A percentile compares a stretch with the other conserved stretches of the same genome.
Evolutionary conservation across 2,888 invertebrate species (phyloP).

Genomic region (Gastracanthus pulcherrimus): DNA sequence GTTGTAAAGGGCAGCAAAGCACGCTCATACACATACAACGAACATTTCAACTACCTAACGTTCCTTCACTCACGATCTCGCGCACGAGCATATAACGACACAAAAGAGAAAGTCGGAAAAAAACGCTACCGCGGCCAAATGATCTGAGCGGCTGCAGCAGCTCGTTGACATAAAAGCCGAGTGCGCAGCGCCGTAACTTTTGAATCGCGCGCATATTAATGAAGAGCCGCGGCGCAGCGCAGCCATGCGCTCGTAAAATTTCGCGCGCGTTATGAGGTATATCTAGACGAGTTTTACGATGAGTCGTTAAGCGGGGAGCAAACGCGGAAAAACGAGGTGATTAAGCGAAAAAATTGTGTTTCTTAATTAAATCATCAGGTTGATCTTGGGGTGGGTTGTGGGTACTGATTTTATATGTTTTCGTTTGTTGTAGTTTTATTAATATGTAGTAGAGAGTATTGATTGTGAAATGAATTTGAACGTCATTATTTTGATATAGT

Average conservation of each 20-base stretch:
- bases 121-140: background rate
- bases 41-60: background rate
- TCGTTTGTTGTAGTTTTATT: too few species aligned
- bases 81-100: background rate
- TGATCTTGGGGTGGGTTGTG: background rate
- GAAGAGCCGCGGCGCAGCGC: background rate
- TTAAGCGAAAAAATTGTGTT: background rate
- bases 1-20: background rate
- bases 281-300: conserved; percentile 36
- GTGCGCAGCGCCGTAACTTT: conserved; percentile 14
- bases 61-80: background rate
- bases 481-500: too few species aligned
- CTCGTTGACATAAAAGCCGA: conserved; percentile 21
- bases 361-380: conserved; percentile 33
- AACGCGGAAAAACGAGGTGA: background rate
- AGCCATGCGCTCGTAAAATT: conserved; percentile 19
- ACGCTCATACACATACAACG: background rate
- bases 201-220: conserved; percentile 22
- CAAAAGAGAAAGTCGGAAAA: conserved; percentile 37
- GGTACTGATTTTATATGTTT: background rate
- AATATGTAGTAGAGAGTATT: too few species aligned
- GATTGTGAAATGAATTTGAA: too few species aligned
- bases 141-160: background rate
- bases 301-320: background rate
- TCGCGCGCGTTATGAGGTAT: background rate